A percentile compares a stretch with the other conserved stretches of the same genome.
Conservation (phyloP, 2,797 vertebrate genomes). For the Typhlichthys subterraneus region DNA sequence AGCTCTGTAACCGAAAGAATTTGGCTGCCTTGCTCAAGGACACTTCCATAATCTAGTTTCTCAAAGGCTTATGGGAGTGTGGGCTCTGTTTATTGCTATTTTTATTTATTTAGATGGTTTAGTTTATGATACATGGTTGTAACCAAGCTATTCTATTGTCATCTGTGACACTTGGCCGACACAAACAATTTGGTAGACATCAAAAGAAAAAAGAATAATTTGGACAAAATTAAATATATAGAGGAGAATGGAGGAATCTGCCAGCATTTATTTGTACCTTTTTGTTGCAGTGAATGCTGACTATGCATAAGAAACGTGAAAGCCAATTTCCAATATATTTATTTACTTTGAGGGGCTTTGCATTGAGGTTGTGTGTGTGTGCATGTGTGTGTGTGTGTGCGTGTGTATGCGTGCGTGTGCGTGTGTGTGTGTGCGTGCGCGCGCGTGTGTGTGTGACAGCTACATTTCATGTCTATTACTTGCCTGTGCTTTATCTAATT, state of each 20-base stretch:
- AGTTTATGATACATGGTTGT: conserved; percentile 28
- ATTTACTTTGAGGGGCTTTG: conserved; percentile 61
- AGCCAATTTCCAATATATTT: conserved; percentile 57
- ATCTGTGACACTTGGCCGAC: conserved; percentile 43
- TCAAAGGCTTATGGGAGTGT: neutral
- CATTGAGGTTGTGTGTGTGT: conserved; percentile 61
- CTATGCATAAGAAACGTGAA: conserved; percentile 52
- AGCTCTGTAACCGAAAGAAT: too few relatives aligned
- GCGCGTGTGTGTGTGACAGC: conserved; percentile 64
- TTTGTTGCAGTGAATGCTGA: conserved; percentile 44
- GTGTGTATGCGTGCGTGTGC: conserved; percentile 68
- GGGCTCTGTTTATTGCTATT: too few relatives aligned
- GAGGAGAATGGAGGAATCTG: conserved; percentile 15
- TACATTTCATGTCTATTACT: conserved; percentile 60
- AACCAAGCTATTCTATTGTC: conserved; percentile 27
- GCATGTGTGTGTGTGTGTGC: conserved; percentile 70
- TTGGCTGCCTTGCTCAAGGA: too few relatives aligned
- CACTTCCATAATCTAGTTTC: conserved; percentile 9
- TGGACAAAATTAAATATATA: conserved; percentile 40
- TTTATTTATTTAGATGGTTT: neutral
- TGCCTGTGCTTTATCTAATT: conserved; percentile 72
- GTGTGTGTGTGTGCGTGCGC: conserved; percentile 70
- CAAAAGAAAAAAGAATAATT: conserved; percentile 31
- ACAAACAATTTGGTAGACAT: conserved; percentile 27
- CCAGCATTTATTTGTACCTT: conserved; percentile 40